Evolutionary conservation across 2,888 invertebrate species (phyloP), one percentile per base, ranked within the genome.

Genomic region (Ganaspis brasiliensis): DNA sequence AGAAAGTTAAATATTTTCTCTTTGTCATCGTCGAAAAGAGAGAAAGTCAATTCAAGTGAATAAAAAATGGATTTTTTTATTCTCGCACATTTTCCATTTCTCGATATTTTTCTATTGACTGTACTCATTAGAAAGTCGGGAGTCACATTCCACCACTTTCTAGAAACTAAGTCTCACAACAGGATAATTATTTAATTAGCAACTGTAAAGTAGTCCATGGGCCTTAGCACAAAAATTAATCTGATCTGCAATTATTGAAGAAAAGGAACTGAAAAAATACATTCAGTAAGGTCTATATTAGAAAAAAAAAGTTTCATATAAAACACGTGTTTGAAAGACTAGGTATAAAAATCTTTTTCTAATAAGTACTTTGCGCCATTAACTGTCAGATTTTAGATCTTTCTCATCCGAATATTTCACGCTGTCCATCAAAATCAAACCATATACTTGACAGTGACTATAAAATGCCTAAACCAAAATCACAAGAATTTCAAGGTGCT

Each of bases 61-160:
- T 45, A 55, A n/a, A 35, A 37, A 72, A 31, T 21, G 24, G n/a
- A 72, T 37, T 72, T 55, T 55, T 72, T 55, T 5, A 40, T 24
- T 67, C 67, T 45, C 24, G 21, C 67, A 16, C 21, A 67, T 67
- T 67, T 67, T 45, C 45, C 26, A 24, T 67, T 67, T 49, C 67
- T 45, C 21, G 67, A 45, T 67, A 67, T 67, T 67, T 49, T 45
- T 67, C 67, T 67, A 67, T 67, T 67, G 67, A 67, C 40, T 45
- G 67, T 67, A 67, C 67, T 67, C 45, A 67, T 67, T 67, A 67
- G 67, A 67, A 67, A 67, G 67, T 67, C 63, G 40, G 40, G 63
- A 67, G 67, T 21, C 45, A 24, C 67, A 67, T 67, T 67, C 67
- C 45, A 45, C 9, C 24, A 49, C 67, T 67, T 67, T 67, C 67